These are phyloP conservation scores for Thalassophryne amazonica DNA, from an alignment of 2,797 vertebrate genomes.

Conservation along the genomic window DNA sequence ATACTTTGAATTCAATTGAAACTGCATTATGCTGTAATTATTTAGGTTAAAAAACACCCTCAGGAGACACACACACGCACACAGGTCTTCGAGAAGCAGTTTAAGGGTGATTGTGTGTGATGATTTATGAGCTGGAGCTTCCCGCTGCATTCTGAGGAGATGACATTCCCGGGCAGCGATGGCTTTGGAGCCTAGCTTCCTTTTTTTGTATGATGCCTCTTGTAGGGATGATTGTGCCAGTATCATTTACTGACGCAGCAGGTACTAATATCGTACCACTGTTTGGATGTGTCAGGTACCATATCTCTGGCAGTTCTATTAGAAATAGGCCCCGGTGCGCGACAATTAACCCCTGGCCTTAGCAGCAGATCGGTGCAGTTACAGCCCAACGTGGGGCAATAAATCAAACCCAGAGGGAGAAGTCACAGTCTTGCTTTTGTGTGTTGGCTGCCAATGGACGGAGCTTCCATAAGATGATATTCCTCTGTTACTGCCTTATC, in stretches of 20 bases:
- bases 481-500: conserved; percentile 36
- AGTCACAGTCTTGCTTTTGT: conserved; percentile 26
- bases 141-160: conserved; percentile 39
- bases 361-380: conserved; percentile 65
- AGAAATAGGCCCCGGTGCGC: conserved; percentile 70
- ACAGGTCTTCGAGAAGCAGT: conserved; percentile 19
- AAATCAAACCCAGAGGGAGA: conserved; percentile 68
- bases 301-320: conserved; percentile 73
- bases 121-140: conserved; percentile 59
- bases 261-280: conserved; percentile 70
- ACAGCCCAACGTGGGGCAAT: conserved; percentile 56
- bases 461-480: conserved; percentile 17
- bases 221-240: conserved; percentile 52
- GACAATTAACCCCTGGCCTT: conserved; percentile 73
- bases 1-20: too few relatives aligned
- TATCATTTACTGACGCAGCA: conserved; percentile 65
- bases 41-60: conserved; percentile 58
- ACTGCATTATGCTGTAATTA: conserved; percentile 73
- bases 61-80: conserved; percentile 41
- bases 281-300: conserved; percentile 69
- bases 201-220: conserved; percentile 53
- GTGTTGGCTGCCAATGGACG: conserved; percentile 32
- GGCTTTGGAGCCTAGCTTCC: conserved; percentile 35
- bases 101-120: conserved; percentile 27
- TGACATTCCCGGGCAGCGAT: conserved; percentile 49